Conservation (phyloP, 2,888 invertebrate genomes). For the Megalurothrips usitatus region DNA sequence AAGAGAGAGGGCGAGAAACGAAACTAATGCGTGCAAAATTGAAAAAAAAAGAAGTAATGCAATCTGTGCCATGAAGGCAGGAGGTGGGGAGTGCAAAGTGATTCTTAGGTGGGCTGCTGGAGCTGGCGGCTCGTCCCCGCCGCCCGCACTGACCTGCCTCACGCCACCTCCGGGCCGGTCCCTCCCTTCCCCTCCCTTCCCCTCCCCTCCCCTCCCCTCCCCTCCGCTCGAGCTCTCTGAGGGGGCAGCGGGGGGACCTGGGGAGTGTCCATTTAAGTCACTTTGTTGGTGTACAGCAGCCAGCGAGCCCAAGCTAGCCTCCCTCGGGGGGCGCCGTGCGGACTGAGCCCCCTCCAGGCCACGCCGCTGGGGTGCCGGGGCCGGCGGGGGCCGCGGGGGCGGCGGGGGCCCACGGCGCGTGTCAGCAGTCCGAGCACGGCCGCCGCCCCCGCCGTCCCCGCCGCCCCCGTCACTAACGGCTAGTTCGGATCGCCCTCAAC, state of each 20-base stretch:
- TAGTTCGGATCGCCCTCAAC: background rate
- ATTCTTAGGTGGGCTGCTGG: too few relatives aligned
- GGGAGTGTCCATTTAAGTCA: conserved; percentile 16
- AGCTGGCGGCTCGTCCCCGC: too few relatives aligned
- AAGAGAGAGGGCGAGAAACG: too few relatives aligned
- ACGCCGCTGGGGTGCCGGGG: background rate
- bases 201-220: background rate
- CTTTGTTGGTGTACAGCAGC: background rate
- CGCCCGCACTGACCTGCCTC: background rate
- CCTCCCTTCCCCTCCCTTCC: too few relatives aligned
- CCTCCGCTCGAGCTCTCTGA: background rate
- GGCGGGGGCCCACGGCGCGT: background rate
- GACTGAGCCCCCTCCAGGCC: too few relatives aligned
- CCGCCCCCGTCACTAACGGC: background rate
- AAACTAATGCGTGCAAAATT: too few relatives aligned
- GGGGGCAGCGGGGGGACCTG: background rate
- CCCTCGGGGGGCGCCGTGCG: background rate
- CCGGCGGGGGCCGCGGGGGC: too few relatives aligned
- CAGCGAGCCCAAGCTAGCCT: too few relatives aligned
- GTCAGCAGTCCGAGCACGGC: conserved; percentile 11
- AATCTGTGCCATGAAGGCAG: too few relatives aligned
- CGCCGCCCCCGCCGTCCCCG: background rate
- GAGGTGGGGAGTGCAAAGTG: too few relatives aligned
- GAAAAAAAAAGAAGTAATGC: too few relatives aligned
- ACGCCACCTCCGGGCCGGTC: background rate